phyloP scores from a whole-genome alignment of 2,888 invertebrate species.

The Eucera pruinosa region DNA sequence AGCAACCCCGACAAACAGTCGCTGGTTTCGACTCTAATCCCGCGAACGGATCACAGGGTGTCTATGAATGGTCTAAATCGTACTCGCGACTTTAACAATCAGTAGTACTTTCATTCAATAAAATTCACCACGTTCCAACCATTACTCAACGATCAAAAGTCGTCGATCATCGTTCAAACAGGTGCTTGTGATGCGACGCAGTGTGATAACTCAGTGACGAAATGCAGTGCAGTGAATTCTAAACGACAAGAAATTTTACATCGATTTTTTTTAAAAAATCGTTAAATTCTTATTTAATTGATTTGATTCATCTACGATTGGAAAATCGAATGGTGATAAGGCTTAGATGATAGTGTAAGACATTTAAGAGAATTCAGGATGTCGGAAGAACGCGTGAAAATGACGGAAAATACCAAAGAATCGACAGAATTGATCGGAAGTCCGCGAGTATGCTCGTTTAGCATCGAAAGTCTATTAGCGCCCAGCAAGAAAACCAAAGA shows the following conservation, averaged over 20 bases:
- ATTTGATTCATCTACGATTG: not conserved
- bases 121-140: not conserved
- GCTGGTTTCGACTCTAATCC: slow-evolving; percentile 65
- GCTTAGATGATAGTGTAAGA: slow-evolving; percentile 15
- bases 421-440: slow-evolving; percentile 60
- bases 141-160: not conserved
- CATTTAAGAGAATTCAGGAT: slow-evolving; percentile 54
- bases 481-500: slow-evolving; percentile 69
- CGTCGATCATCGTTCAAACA: not conserved
- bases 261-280: not conserved
- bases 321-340: slow-evolving; percentile 11
- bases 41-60: slow-evolving; percentile 62
- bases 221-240: slow-evolving; percentile 33
- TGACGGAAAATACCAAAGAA: slow-evolving; percentile 46
- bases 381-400: slow-evolving; percentile 66
- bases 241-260: not conserved
- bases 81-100: not conserved
- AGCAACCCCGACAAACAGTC: slow-evolving; percentile 71
- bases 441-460: slow-evolving; percentile 76
- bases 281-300: slow-evolving; percentile 2
- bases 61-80: slow-evolving; percentile 37
- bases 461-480: slow-evolving; percentile 80
- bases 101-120: not conserved
- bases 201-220: slow-evolving; percentile 25
- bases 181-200: slow-evolving; percentile 5